Percentiles rank a stretch among this genome's conserved stretches.
Conservation (phyloP, 2,797 vertebrate species). For the Pseudochromis fuscus region DNA sequence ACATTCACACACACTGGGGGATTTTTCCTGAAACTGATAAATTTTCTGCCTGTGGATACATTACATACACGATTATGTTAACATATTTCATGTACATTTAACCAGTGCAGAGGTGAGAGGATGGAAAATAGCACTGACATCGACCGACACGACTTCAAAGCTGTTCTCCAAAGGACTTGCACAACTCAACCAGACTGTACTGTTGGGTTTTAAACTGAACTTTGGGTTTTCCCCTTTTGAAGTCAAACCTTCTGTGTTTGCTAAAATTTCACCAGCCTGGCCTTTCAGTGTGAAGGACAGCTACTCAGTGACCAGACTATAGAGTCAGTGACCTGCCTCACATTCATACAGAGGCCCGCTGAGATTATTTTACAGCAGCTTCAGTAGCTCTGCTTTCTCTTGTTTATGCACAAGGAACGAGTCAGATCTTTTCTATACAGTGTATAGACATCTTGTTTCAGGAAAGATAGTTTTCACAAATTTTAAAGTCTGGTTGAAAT, state of each 20-base stretch:
- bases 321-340: conserved; percentile 17
- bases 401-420: neutral
- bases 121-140: conserved; percentile 19
- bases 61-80: neutral
- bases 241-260: conserved; percentile 6
- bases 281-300: conserved; percentile 20
- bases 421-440: no score
- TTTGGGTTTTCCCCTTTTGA: conserved; percentile 32
- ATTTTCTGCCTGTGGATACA: conserved; percentile 26
- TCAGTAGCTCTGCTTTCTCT: neutral
- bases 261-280: conserved; percentile 18
- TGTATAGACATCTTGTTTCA: no score
- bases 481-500: no score
- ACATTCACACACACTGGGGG: conserved; percentile 29
- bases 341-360: neutral
- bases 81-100: conserved; percentile 9
- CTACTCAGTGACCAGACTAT: neutral
- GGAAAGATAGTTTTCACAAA: no score
- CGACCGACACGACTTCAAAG: conserved; percentile 31
- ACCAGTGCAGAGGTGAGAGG: neutral
- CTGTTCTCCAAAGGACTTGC: conserved; percentile 10
- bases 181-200: conserved; percentile 11
- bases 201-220: conserved; percentile 27
- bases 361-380: neutral
- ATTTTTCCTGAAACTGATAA: conserved; percentile 32